phyloP scores from a whole-genome alignment of 2,888 invertebrate species.

The Plusia festucae region DNA sequence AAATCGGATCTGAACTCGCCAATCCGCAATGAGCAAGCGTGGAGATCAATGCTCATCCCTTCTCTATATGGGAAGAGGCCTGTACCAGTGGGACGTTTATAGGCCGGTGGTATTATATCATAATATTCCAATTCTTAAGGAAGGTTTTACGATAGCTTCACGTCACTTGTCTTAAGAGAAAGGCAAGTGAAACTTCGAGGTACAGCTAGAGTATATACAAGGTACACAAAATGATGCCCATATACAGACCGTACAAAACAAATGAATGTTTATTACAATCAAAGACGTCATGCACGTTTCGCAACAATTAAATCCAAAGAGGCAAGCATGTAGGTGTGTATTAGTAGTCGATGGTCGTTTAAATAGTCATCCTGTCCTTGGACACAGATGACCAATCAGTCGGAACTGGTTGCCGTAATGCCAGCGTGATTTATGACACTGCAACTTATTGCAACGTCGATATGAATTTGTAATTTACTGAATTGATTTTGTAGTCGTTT shows the following conservation, averaged over 20 bases:
- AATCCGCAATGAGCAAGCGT: too few species aligned
- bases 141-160: too few species aligned
- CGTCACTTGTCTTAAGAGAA: too few species aligned
- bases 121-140: too few species aligned
- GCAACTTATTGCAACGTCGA: conserved; percentile 23
- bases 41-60: too few species aligned
- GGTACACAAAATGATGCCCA: conserved; percentile 11
- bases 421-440: conserved; percentile 53
- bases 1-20: too few species aligned
- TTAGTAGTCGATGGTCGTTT: conserved; percentile 57
- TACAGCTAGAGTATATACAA: too few species aligned
- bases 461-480: conserved; percentile 7
- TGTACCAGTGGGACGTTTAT: too few species aligned
- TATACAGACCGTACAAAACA: conserved; percentile 13
- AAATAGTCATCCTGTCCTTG: conserved; percentile 61
- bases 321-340: conserved; percentile 40
- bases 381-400: conserved; percentile 58
- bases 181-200: too few species aligned
- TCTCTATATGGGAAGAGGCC: too few species aligned
- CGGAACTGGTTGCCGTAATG: conserved; percentile 56
- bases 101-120: too few species aligned
- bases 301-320: conserved; percentile 51
- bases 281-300: conserved; percentile 44
- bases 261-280: conserved; percentile 36
- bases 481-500: not conserved